Base-by-base conservation (phyloP, 2,797 vertebrate genomes). In the Crypturellus tataupa region DNA sequence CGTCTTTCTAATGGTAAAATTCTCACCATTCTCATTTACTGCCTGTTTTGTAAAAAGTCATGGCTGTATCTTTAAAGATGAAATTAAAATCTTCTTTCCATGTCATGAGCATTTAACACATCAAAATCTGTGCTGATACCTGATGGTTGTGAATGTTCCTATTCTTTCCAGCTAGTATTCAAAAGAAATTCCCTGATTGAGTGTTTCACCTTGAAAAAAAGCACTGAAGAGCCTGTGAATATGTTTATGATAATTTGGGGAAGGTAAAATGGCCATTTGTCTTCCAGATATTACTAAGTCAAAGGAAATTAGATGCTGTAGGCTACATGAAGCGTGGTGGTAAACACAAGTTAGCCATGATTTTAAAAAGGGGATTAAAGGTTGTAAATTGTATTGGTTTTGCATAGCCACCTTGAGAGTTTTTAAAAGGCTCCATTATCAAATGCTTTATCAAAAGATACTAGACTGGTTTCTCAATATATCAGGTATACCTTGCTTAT, bases 251-350 rank as follows among this genome's bases (percentile, higher is more conserved):
- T 78, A 40, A 84, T 87, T 53, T 46, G 40, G 20, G 70, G 64
- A 78, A 77, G 53, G 58, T 58, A 67, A 85, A 90, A 77, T 23
- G 14, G 53, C 77, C 85, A 46, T 91, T 95, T 86, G 40, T 95
- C 89, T 93, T 44, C 58, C 76, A 87, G 82, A 77, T 80, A 87
- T 47, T 87, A 58, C 58, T 29, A 64, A 90, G n/a, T 79, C 60
- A 82, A 93, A 89, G 77, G 60, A 62, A 92, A 90, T 85, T 92
- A 76, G 68, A 80, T 89, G 59, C 86, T 94, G 84, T 68, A 84
- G 60, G 77, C 84, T 79, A 44, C 21, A 80, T 68, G 39, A 56
- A 56, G 35, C 8, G 62, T 93, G 75, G 71, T 27, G 85, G 64
- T 91, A 93, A 84, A 85, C 85, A 85, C 31, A 70, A 88, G 64